phyloP scores from a whole-genome alignment of 1,140 invertebrate species.

The Philopotamus ludificatus region DNA sequence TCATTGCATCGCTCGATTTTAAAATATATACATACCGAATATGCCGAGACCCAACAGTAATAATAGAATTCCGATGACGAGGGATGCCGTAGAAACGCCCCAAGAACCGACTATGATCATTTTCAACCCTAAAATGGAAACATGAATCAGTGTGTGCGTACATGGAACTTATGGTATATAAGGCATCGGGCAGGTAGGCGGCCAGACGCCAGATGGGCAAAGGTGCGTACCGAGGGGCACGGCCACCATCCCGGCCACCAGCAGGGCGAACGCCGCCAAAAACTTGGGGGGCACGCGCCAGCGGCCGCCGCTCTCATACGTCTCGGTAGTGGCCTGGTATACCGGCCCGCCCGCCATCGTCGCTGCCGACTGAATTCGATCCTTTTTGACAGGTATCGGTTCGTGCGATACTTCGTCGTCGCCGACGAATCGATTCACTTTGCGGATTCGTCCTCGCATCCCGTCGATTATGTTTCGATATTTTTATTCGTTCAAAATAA shows the following conservation, averaged over 20 bases:
- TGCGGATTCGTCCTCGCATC: neutral
- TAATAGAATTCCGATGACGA: slow-evolving; percentile 35
- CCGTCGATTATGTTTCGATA: no score
- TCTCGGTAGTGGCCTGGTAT: slow-evolving; percentile 70
- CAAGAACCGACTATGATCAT: slow-evolving; percentile 31
- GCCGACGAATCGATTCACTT: neutral
- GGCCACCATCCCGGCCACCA: slow-evolving; percentile 50
- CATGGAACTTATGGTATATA: neutral
- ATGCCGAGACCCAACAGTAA: slow-evolving; percentile 28
- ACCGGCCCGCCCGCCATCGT: slow-evolving; percentile 65
- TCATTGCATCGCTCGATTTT: no score
- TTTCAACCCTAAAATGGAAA: slow-evolving; percentile 32
- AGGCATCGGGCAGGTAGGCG: neutral
- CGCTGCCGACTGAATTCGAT: slow-evolving; percentile 1
- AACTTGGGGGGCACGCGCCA: no score
- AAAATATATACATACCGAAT: slow-evolving; percentile 20
- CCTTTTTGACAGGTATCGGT: no score
- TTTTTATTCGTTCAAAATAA: no score
- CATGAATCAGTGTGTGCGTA: neutral
- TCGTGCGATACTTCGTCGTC: neutral
- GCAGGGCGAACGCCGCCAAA: neutral
- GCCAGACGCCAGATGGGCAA: slow-evolving; percentile 33
- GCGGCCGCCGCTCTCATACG: slow-evolving; percentile 57
- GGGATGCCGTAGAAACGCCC: slow-evolving; percentile 7
- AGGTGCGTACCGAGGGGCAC: slow-evolving; percentile 47